Evolutionary conservation across 2,888 invertebrate genomes (phyloP).

Genomic region (Eueremaeus valkanovi): DNA sequence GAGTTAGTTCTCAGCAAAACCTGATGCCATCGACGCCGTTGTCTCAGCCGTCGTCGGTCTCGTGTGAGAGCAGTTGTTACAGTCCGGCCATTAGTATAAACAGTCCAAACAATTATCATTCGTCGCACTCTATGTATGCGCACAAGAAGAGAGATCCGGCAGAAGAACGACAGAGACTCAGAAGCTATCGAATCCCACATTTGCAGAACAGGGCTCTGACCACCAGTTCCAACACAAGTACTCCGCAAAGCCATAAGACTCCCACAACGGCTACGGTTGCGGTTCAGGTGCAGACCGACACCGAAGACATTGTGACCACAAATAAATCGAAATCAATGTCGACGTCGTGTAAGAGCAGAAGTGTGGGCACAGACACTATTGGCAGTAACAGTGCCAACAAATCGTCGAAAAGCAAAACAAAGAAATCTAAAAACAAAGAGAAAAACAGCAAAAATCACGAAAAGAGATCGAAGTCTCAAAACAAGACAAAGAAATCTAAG

Average conservation of each 20-base stretch:
- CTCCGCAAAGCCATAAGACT: slow-evolving; percentile 23
- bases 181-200: slow-evolving; percentile 43
- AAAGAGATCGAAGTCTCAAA: slow-evolving; percentile 32
- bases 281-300: slow-evolving; percentile 38
- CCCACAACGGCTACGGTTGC: slow-evolving; percentile 26
- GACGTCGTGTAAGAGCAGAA: background rate
- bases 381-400: background rate
- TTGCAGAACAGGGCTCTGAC: slow-evolving; percentile 27
- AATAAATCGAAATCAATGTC: slow-evolving; percentile 19
- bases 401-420: too few relatives aligned
- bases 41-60: slow-evolving; percentile 55
- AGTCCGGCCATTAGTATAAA: slow-evolving; percentile 49
- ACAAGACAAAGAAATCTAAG: slow-evolving; percentile 10
- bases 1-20: slow-evolving; percentile 15
- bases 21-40: slow-evolving; percentile 31
- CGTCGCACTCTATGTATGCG: slow-evolving; percentile 1
- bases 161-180: slow-evolving; percentile 41
- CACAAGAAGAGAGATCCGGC: slow-evolving; percentile 39
- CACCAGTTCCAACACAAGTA: slow-evolving; percentile 2
- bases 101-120: slow-evolving; percentile 31
- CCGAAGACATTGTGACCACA: background rate
- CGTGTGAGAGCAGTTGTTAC: slow-evolving; percentile 57
- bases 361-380: slow-evolving; percentile 19
- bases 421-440: slow-evolving; percentile 13
- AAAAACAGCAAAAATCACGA: slow-evolving; percentile 4